These are phyloP conservation scores for Telmatherina bonti DNA, from an alignment of 2,797 vertebrate species.

Conservation along the genomic window DNA sequence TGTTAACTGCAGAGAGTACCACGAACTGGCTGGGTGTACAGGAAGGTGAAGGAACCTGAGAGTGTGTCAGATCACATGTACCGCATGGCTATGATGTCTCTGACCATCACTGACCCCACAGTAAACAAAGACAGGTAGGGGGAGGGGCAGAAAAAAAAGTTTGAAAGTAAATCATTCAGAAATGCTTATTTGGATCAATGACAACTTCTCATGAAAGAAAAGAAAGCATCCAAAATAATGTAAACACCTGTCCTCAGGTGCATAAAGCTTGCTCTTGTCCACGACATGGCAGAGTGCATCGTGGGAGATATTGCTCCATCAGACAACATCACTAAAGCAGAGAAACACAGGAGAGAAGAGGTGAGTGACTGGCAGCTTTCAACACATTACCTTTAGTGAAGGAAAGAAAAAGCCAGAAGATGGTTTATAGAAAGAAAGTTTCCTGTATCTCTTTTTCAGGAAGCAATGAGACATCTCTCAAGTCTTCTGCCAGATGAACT, in stretches of 20 bases:
- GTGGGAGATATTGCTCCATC: slow-evolving; percentile 96
- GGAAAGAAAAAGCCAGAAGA: neutral
- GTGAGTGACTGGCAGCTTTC: slow-evolving; percentile 64
- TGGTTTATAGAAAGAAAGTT: neutral
- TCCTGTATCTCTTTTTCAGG: slow-evolving; percentile 70
- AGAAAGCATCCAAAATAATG: neutral
- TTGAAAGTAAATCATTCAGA: neutral
- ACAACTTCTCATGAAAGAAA: neutral
- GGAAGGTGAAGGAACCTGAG: slow-evolving; percentile 89
- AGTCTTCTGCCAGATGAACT: slow-evolving; percentile 87
- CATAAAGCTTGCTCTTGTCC: slow-evolving; percentile 93
- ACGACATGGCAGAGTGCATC: slow-evolving; percentile 98
- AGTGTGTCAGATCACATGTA: slow-evolving; percentile 99
- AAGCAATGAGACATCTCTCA: slow-evolving; percentile 91
- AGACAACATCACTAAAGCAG: slow-evolving; percentile 95
- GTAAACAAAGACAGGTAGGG: slow-evolving; percentile 91
- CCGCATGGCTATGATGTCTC: slow-evolving; percentile 96
- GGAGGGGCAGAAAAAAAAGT: neutral
- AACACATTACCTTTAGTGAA: neutral
- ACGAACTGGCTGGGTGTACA: slow-evolving; percentile 96
- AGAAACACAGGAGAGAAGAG: slow-evolving; percentile 94
- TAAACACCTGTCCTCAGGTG: slow-evolving; percentile 81
- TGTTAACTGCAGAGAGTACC: slow-evolving; percentile 85
- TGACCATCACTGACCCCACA: slow-evolving; percentile 88
- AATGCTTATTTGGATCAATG: neutral